Conservation (phyloP, 1,140 invertebrate genomes). For the Cecropterus lyciades region DNA sequence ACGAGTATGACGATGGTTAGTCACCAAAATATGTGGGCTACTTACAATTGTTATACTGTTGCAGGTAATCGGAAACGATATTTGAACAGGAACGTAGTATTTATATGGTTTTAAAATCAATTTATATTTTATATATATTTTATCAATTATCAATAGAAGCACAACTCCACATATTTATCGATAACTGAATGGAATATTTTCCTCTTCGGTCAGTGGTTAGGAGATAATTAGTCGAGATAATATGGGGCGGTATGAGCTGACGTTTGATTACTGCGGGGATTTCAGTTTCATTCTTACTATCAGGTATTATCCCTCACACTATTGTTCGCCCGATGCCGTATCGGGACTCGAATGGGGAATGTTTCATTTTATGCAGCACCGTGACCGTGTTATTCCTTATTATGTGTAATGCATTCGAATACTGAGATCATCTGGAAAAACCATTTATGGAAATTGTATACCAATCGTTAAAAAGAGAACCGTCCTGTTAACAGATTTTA, state of each 20-base stretch:
- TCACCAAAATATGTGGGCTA: conserved; percentile 11
- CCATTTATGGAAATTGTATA: conserved; percentile 83
- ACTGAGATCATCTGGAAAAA: conserved; percentile 72
- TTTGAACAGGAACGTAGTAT: neutral
- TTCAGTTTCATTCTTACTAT: conserved; percentile 61
- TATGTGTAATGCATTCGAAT: conserved; percentile 63
- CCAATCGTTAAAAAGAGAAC: conserved; percentile 82
- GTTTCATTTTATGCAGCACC: conserved; percentile 41
- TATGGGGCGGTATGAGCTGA: conserved; percentile 63
- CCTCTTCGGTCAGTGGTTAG: conserved; percentile 44
- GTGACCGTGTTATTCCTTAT: conserved; percentile 61
- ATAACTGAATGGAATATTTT: conserved; percentile 22
- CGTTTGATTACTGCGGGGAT: conserved; percentile 64
- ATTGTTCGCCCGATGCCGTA: conserved; percentile 51
- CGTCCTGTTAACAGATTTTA: conserved; percentile 84
- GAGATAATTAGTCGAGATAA: conserved; percentile 74
- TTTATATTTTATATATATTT: too few relatives aligned
- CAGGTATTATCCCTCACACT: conserved; percentile 57
- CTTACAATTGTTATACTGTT: neutral
- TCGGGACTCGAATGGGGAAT: conserved; percentile 41
- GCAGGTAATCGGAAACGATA: neutral
- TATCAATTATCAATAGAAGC: too few relatives aligned
- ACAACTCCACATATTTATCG: neutral
- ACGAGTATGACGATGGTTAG: conserved; percentile 14
- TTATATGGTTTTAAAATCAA: too few relatives aligned